These are phyloP conservation scores for Ellobium chinense DNA, from an alignment of 2,888 invertebrate species.

Conservation along the genomic window DNA sequence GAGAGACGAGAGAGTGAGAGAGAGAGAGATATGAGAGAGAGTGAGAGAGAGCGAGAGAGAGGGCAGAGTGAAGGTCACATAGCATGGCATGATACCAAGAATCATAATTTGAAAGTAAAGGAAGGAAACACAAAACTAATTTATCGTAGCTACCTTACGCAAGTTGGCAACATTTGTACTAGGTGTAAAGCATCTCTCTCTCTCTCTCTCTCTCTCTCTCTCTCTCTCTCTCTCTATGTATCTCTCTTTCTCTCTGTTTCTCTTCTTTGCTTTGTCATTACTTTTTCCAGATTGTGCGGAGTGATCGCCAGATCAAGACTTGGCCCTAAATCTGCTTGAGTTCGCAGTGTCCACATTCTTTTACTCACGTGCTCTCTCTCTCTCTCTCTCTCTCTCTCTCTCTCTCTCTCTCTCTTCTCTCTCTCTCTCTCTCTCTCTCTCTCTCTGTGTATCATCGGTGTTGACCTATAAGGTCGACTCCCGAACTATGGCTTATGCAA, in stretches of 20 bases:
- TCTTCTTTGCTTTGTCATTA: background rate
- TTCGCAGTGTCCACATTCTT: too few species aligned
- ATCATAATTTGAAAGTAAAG: background rate
- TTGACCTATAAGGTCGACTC: too few species aligned
- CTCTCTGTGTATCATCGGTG: background rate
- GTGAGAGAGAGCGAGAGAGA: background rate
- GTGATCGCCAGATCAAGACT: too few species aligned
- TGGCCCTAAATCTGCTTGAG: too few species aligned
- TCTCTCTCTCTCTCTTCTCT: background rate
- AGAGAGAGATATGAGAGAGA: background rate
- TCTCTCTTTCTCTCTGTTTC: background rate
- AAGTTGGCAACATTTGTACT: background rate
- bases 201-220: slow-evolving; percentile 25
- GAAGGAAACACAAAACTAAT: background rate
- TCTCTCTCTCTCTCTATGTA: slow-evolving; percentile 12
- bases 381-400: slow-evolving; percentile 2
- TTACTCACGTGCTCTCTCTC: slow-evolving; percentile 2
- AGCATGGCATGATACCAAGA: background rate
- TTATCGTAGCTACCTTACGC: slow-evolving; percentile 1
- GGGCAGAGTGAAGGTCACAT: too few species aligned
- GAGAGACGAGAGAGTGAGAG: background rate
- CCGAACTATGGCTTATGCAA: too few species aligned
- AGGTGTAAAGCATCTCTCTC: background rate
- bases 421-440: background rate
- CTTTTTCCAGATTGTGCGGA: too few species aligned